Base-by-base conservation (phyloP, 1,140 invertebrate genomes). In the Kradibia gibbosae region DNA sequence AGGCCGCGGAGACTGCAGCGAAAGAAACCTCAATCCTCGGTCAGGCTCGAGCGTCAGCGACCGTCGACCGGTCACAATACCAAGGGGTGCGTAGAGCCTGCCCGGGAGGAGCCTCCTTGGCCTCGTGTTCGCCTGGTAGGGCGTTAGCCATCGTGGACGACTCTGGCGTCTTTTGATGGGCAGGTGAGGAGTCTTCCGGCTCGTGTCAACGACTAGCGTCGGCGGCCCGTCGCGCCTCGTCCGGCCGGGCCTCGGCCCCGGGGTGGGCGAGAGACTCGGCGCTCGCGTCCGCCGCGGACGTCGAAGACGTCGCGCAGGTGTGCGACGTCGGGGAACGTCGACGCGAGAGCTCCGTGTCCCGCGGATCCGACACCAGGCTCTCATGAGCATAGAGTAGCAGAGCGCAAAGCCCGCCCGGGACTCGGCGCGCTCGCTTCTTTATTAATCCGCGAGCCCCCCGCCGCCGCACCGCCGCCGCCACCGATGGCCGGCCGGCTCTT, bases 91-190 rank as follows among this genome's bases (percentile, higher is more conserved):
- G 17, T 13, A 1, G 25, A 15, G 3, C 53, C 36, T 36, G 48
- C 20, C 34, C 48, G 15, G n/a, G 36, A 3, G 3, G 22, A 50
- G 36, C 13, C 74, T 71, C 73, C 57, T 72, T 48, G 73, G 62
- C 1, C 73, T 86, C 34, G 81, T 85, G 85, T 3, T 86, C 28
- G 11, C 90, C 89, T 83, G 78, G 62, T 88, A 76, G 36, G 60
- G 55, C 85, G 89, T 90, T 91, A 88, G 90, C 90, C 90, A 90
- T 87, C 89, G 89, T 88, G 90, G 90, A 91, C 90, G 90, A 89
- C 87, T 91, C 89, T 88, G n/a, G 87, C 89, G 89, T 91, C 89
- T 91, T 91, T 91, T 91, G 90, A 91, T 90, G 89, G 90, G 90
- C 90, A 91, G 90, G 90, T 91, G 90, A 91, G 89, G 89, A 90